Evolutionary conservation across 2,888 invertebrate genomes (phyloP).

Genomic region (Cyclophora albipunctata): DNA sequence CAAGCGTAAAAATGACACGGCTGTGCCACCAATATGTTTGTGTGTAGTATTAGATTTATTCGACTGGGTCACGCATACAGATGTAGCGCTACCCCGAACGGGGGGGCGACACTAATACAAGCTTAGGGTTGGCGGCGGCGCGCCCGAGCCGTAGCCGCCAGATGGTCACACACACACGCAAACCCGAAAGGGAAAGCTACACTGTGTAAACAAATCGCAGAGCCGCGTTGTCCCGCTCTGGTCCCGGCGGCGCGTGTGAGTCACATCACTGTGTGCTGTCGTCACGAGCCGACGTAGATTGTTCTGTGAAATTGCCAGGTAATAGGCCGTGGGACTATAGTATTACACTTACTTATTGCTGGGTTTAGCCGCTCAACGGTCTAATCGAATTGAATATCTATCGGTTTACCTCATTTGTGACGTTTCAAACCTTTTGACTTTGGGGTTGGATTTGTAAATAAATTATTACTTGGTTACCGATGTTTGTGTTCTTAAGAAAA

Average conservation of each 20-base stretch:
- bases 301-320: conserved; percentile 76
- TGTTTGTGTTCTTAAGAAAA: too few species aligned
- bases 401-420: conserved; percentile 41
- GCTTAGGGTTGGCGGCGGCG: conserved; percentile 43
- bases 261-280: conserved; percentile 64
- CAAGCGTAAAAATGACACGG: conserved; percentile 73
- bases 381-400: conserved; percentile 66
- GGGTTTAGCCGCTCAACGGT: conserved; percentile 60
- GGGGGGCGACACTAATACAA: conserved; percentile 58
- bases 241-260: conserved; percentile 66
- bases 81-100: conserved; percentile 51
- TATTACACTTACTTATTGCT: conserved; percentile 72
- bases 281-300: conserved; percentile 66
- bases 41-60: conserved; percentile 73
- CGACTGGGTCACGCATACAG: conserved; percentile 72
- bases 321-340: conserved; percentile 72
- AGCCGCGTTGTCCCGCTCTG: conserved; percentile 37
- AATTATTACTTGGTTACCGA: not conserved
- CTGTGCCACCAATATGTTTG: conserved; percentile 70
- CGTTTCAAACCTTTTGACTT: conserved; percentile 22
- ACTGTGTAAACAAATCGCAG: conserved; percentile 72
- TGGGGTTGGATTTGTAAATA: conserved; percentile 1
- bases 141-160: conserved; percentile 48
- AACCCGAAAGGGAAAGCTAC: conserved; percentile 70
- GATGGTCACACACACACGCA: conserved; percentile 65